Conservation (phyloP, 2,113 vertebrate genomes). For the Rhinopithecus roxellana region DNA sequence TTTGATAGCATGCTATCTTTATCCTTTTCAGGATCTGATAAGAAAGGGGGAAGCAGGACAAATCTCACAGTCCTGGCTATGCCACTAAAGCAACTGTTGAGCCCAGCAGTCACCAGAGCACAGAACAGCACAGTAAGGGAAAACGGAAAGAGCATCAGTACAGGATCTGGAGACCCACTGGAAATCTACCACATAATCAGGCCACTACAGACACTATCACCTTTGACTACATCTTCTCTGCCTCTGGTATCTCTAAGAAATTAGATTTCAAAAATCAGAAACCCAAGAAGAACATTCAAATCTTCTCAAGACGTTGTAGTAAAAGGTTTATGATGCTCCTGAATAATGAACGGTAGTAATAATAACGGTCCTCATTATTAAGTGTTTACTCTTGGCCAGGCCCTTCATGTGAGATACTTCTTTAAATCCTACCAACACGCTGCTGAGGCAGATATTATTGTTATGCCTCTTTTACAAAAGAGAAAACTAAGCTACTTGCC, state of each 20-base stretch:
- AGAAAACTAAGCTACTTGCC: background rate
- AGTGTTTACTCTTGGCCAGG: background rate
- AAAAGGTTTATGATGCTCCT: background rate
- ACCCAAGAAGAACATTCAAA: background rate
- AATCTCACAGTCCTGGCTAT: background rate
- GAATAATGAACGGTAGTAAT: background rate
- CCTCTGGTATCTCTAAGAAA: background rate
- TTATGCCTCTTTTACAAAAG: background rate
- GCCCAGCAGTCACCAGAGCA: background rate
- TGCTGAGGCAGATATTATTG: background rate
- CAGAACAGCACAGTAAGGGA: background rate
- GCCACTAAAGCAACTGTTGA: background rate
- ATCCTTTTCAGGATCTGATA: background rate
- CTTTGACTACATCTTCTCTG: background rate
- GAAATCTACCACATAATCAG: background rate
- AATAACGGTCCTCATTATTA: background rate
- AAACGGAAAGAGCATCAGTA: background rate
- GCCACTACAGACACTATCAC: background rate
- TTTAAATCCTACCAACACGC: background rate
- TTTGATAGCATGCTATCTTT: background rate
- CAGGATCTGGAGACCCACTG: accelerated
- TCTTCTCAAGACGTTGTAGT: background rate
- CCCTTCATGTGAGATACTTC: background rate
- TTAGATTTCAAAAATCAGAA: background rate
- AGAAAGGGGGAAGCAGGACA: background rate